Percentiles rank a stretch among this genome's conserved stretches.
These are phyloP conservation scores for Diogma glabrata DNA, from an alignment of 2,888 invertebrate genomes.

Conservation along the genomic window DNA sequence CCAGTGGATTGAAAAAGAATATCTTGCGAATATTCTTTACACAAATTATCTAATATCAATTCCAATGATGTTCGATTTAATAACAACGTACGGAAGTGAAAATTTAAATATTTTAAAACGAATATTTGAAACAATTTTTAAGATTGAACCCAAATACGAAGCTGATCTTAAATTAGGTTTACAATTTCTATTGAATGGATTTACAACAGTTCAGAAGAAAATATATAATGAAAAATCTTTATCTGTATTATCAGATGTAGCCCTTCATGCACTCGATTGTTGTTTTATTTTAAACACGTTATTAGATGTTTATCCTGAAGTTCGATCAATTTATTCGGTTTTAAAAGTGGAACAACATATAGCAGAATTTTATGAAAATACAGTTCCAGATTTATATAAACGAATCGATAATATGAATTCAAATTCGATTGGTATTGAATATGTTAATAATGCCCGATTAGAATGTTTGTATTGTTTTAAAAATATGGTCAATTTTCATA, in stretches of 20 bases:
- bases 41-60: constrained; percentile 72
- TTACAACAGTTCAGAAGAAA: constrained; percentile 29
- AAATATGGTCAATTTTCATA: constrained; percentile 30
- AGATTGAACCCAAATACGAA: constrained; percentile 42
- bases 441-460: constrained; percentile 33
- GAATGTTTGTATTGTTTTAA: constrained; percentile 39
- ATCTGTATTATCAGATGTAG: constrained; percentile 48
- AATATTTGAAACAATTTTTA: constrained; percentile 54
- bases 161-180: constrained; percentile 45
- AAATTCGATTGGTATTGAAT: constrained; percentile 26
- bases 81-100: constrained; percentile 57
- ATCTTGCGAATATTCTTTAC: constrained; percentile 60
- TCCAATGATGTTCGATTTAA: constrained; percentile 68
- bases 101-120: constrained; percentile 49
- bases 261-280: constrained; percentile 57
- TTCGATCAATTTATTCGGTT: constrained; percentile 41
- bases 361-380: constrained; percentile 62
- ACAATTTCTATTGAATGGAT: constrained; percentile 40
- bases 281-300: constrained; percentile 56
- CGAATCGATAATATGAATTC: constrained; percentile 38
- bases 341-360: constrained; percentile 52
- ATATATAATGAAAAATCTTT: constrained; percentile 28
- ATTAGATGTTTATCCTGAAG: constrained; percentile 51
- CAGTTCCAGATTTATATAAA: constrained; percentile 58
- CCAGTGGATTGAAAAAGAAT: constrained; percentile 51